A percentile compares a stretch with the other conserved stretches of the same genome.
phyloP scores from a whole-genome alignment of 2,888 invertebrate species.

The Prosopocoilus inquinatus region DNA sequence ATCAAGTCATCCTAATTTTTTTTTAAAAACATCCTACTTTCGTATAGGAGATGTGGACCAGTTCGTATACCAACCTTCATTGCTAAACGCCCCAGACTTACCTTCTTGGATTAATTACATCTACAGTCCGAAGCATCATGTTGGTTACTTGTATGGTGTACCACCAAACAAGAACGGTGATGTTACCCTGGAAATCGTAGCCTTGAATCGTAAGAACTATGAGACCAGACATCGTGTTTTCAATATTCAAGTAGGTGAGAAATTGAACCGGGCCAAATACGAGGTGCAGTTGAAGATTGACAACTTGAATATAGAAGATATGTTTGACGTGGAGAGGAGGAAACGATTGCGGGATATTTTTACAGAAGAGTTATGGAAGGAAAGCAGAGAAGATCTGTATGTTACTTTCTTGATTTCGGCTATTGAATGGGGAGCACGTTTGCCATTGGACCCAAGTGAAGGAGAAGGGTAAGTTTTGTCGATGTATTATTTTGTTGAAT shows the following conservation, averaged over 20 bases:
- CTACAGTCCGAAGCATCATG: slow-evolving; percentile 73
- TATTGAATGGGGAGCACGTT: slow-evolving; percentile 77
- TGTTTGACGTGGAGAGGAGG: slow-evolving; percentile 71
- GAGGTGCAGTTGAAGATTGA: slow-evolving; percentile 86
- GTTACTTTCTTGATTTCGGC: slow-evolving; percentile 84
- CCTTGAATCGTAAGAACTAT: slow-evolving; percentile 73
- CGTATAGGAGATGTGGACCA: slow-evolving; percentile 47
- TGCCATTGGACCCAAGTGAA: slow-evolving; percentile 79
- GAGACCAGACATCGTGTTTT: slow-evolving; percentile 67
- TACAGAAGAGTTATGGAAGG: slow-evolving; percentile 73
- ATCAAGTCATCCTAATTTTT: neutral
- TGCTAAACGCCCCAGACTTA: slow-evolving; percentile 76
- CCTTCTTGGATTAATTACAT: slow-evolving; percentile 85
- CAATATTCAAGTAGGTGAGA: slow-evolving; percentile 64
- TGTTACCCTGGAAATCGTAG: slow-evolving; percentile 70
- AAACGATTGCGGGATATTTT: slow-evolving; percentile 76
- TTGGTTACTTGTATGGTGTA: slow-evolving; percentile 83
- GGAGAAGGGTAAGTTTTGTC: slow-evolving; percentile 71
- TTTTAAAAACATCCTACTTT: neutral
- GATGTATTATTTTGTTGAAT: slow-evolving; percentile 2
- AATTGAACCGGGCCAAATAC: slow-evolving; percentile 66
- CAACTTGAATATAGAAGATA: slow-evolving; percentile 84
- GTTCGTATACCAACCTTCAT: slow-evolving; percentile 71
- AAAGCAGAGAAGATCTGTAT: slow-evolving; percentile 72
- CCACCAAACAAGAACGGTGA: slow-evolving; percentile 63